phyloP scores from a whole-genome alignment of 1,140 invertebrate species.

The Anoplolepis gracilipes region DNA sequence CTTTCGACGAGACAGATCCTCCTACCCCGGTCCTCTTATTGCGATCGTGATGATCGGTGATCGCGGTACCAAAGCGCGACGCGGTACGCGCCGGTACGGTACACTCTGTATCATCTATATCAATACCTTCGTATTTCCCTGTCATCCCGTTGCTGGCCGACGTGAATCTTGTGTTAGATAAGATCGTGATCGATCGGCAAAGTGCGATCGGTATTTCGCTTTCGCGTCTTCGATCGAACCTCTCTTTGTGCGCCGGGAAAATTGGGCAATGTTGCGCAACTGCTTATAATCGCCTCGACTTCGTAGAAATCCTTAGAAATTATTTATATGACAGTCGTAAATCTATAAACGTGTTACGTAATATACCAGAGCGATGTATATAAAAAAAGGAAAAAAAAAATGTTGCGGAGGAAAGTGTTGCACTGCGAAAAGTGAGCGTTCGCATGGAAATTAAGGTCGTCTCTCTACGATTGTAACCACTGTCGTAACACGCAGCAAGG shows the following conservation, averaged over 20 bases:
- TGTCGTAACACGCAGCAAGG: conserved; percentile 62
- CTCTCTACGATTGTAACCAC: conserved; percentile 41
- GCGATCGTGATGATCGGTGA: conserved; percentile 21
- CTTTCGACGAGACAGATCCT: not conserved
- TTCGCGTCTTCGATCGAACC: not conserved
- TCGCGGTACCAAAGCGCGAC: not conserved
- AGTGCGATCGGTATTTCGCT: conserved; percentile 66
- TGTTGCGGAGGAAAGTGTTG: not conserved
- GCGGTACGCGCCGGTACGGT: conserved; percentile 12
- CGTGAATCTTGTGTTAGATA: conserved; percentile 60
- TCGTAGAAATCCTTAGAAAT: not conserved
- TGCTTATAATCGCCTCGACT: not conserved
- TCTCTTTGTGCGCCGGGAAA: conserved; percentile 30
- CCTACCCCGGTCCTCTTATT: conserved; percentile 38
- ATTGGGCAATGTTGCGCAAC: conserved; percentile 37
- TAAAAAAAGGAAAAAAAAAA: not conserved
- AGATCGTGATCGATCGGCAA: conserved; percentile 73
- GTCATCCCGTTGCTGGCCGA: conserved; percentile 47
- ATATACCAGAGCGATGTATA: not conserved
- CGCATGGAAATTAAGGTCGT: conserved; percentile 45
- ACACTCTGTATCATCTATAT: not conserved
- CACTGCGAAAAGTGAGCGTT: conserved; percentile 26
- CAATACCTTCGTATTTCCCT: conserved; percentile 29
- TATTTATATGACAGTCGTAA: not conserved
- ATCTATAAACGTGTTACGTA: not conserved